Evolutionary conservation across 2,888 invertebrate genomes (phyloP), one percentile per base, ranked within the genome.

Genomic region (Siphonodentalium dalli): DNA sequence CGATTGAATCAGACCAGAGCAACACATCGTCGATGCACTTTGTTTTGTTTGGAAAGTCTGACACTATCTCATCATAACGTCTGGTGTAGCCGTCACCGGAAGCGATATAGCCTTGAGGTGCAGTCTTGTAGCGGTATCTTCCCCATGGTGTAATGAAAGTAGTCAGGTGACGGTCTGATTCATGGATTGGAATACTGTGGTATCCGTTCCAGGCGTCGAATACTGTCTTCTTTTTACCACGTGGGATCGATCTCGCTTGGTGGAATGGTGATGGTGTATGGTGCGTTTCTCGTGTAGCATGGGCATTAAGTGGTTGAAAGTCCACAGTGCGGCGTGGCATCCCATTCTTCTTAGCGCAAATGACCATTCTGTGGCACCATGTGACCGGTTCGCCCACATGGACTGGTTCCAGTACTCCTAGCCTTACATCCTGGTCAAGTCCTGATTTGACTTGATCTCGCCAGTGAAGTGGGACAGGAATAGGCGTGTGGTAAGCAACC

Each of bases 381-480:
- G 68, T 69, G 5, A 67, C 68, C 9, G 65, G 61, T 44, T 55
- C 60, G 0, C 66, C 66, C 7, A 66, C 34, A 0, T 65, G 63
- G 1, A 67, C 66, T 2, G 55, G 58, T 45, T 65, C 66, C 7
- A 66, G 34, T 3, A 68, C 63, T 21, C 63, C 63, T 4, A 69
- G 44, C 2, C 53, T 23, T 1, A 65, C 65, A 46, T 70, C 68
- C 18, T 56, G 63, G 44, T 70, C 68, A 2, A 69, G 54, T 0
- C 62, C 66, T 21, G 50, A 64, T 40, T 71, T 71, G 2, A 69
- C 65, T 6, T 56, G 61, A 6, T 65, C 61, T 33, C 58, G 61
- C 69, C 69, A 71, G 42, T 69, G 68, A 0, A 72, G 8, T n/a
- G 68, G 70, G 3, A 71, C 66, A 15, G 65, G 68, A n/a, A 70